phyloP scores from a whole-genome alignment of 2,113 vertebrate genomes.

The rabbit (Oryctolagus cuniculus) region DNA sequence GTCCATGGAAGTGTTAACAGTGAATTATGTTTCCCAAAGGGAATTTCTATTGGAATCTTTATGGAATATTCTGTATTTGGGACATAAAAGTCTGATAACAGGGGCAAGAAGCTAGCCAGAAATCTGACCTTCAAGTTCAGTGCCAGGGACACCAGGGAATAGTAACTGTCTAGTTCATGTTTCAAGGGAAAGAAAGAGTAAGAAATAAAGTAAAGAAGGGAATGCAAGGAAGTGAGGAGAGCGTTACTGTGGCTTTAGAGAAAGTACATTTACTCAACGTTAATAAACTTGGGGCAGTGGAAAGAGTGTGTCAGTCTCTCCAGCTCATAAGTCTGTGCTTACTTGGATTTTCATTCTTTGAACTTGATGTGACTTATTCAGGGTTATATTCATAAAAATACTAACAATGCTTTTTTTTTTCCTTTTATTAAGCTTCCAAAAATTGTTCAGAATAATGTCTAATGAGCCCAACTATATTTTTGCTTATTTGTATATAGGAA shows the following conservation, averaged over 20 bases:
- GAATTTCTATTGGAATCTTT: accelerated
- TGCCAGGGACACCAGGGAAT: not conserved
- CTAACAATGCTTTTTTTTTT: not conserved
- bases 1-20: not conserved
- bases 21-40: not conserved
- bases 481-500: not conserved
- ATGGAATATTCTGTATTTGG: not conserved
- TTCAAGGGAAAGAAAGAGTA: not conserved
- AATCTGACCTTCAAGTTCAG: not conserved
- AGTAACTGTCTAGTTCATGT: not conserved
- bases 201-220: not conserved
- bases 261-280: not conserved
- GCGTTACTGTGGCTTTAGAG: not conserved
- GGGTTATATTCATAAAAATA: not conserved
- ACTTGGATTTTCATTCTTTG: not conserved
- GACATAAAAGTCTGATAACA: not conserved
- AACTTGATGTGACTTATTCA: not conserved
- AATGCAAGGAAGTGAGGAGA: not conserved
- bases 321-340: not conserved
- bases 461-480: not conserved
- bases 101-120: not conserved
- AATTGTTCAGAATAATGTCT: not conserved
- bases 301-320: not conserved
- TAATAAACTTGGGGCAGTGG: not conserved
- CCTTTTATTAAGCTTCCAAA: not conserved